Conservation (phyloP, 2,113 vertebrate species). For the Tyto alba region DNA sequence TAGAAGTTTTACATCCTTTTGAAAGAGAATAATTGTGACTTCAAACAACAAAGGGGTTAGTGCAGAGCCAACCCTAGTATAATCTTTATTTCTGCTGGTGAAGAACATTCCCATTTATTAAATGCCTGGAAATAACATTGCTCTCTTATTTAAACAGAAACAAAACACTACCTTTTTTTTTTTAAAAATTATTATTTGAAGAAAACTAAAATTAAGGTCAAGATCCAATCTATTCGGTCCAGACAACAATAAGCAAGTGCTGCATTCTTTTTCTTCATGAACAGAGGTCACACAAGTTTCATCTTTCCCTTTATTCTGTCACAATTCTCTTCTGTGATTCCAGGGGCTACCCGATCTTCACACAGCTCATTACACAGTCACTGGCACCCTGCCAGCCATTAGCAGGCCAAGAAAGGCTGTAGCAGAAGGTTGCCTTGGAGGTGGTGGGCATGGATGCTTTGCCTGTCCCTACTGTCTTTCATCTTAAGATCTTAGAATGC, state of each 20-base stretch:
- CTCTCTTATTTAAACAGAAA: background rate
- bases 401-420: background rate
- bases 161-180: background rate
- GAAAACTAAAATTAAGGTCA: slow-evolving; percentile 12
- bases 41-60: background rate
- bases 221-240: background rate
- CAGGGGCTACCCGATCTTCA: background rate
- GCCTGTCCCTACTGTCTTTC: background rate
- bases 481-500: background rate
- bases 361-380: background rate
- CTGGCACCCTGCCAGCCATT: background rate
- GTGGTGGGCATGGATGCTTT: background rate
- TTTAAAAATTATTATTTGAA: background rate
- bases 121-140: background rate
- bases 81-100: background rate
- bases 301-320: background rate
- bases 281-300: background rate
- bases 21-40: slow-evolving; percentile 16
- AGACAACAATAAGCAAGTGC: background rate
- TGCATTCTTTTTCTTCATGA: background rate
- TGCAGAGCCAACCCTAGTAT: background rate
- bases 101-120: background rate
- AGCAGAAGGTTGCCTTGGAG: background rate
- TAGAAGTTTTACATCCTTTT: background rate
- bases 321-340: background rate